phyloP scores from a whole-genome alignment of 2,888 invertebrate species.

The Campoplex nolae region DNA sequence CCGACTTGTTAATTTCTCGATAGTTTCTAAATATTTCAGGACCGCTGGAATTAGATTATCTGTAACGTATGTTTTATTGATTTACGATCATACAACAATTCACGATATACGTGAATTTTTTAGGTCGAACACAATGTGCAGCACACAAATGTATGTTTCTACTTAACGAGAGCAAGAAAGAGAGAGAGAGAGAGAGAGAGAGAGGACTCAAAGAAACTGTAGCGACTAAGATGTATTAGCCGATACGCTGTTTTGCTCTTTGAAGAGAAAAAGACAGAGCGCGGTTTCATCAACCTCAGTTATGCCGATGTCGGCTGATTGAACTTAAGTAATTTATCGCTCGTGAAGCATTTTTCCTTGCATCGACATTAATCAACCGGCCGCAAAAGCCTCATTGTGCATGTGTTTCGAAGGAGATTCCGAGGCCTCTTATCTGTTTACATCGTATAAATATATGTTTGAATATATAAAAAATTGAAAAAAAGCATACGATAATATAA shows the following conservation, averaged over 20 bases:
- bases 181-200: not conserved
- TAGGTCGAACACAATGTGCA: slow-evolving; percentile 5
- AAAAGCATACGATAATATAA: not conserved
- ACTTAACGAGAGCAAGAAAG: not conserved
- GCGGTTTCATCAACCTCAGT: slow-evolving; percentile 69
- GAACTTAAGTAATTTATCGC: slow-evolving; percentile 74
- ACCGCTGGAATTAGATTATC: not conserved
- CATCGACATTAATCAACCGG: slow-evolving; percentile 69
- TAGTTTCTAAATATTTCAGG: not conserved
- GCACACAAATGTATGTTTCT: not conserved
- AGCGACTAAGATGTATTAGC: slow-evolving; percentile 4
- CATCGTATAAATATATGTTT: not conserved
- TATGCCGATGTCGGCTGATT: slow-evolving; percentile 70
- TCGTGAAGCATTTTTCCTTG: slow-evolving; percentile 65
- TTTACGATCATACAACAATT: not conserved
- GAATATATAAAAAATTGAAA: not conserved
- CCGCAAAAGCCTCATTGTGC: slow-evolving; percentile 57
- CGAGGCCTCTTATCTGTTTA: not conserved
- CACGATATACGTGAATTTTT: not conserved
- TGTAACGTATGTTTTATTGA: not conserved
- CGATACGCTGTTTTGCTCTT: slow-evolving; percentile 10
- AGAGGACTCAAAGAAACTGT: not conserved
- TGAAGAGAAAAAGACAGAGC: slow-evolving; percentile 29
- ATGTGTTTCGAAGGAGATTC: slow-evolving; percentile 42
- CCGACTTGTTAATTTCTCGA: not conserved